Percentiles rank a stretch among this genome's conserved stretches.
phyloP scores from a whole-genome alignment of 2,888 invertebrate genomes.

The Bellardia bayeri region DNA sequence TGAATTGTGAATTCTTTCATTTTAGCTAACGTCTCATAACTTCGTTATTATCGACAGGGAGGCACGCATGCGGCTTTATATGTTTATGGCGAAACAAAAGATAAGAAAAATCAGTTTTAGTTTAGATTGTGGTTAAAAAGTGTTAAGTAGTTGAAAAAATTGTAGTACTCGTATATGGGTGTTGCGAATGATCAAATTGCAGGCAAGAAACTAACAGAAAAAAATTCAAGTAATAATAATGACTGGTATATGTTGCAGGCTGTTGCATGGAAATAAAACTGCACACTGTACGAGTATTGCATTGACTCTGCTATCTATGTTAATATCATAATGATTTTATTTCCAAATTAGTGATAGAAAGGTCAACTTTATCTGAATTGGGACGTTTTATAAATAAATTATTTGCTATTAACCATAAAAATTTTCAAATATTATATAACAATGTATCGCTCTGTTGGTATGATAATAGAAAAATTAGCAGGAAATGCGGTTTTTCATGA shows the following conservation, averaged over 20 bases:
- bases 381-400: no score
- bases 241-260: not conserved
- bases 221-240: conserved; percentile 37
- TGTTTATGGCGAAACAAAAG: conserved; percentile 8
- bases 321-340: not conserved
- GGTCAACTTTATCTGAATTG: not conserved
- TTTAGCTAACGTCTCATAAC: conserved; percentile 57
- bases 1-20: conserved; percentile 36
- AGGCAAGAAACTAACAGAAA: not conserved
- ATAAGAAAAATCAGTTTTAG: conserved; percentile 16
- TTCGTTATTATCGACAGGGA: conserved; percentile 27
- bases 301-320: not conserved
- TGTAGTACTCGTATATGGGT: conserved; percentile 24
- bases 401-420: no score
- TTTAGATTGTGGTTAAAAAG: conserved; percentile 52
- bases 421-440: not conserved
- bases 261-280: conserved; percentile 7
- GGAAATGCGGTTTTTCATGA: not conserved
- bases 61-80: conserved; percentile 59
- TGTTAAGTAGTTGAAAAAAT: conserved; percentile 47
- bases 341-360: not conserved
- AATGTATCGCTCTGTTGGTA: not conserved
- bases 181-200: not conserved
- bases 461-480: not conserved
- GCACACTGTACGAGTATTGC: not conserved